Evolutionary conservation across 2,888 invertebrate genomes (phyloP).

Genomic region (Clitarchus hookeri): DNA sequence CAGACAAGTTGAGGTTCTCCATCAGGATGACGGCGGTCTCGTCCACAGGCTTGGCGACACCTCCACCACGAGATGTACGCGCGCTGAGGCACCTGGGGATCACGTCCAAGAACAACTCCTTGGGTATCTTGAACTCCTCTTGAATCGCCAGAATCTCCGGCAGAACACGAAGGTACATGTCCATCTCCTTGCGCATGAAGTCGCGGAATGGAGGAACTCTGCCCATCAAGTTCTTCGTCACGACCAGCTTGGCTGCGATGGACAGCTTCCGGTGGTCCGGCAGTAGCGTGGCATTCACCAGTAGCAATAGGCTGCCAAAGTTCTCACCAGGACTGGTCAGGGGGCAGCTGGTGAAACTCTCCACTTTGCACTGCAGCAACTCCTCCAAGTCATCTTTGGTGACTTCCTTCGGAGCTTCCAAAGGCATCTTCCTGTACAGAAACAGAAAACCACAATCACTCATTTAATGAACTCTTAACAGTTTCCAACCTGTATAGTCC

Average conservation of each 20-base stretch:
- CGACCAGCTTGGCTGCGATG: slow-evolving; percentile 63
- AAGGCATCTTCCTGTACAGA: no score
- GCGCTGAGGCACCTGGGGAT: slow-evolving; percentile 63
- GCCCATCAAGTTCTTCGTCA: slow-evolving; percentile 48
- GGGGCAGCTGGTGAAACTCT: background rate
- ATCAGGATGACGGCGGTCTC: slow-evolving; percentile 62
- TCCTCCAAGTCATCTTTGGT: background rate
- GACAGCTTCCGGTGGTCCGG: slow-evolving; percentile 48
- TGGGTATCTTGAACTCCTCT: slow-evolving; percentile 54
- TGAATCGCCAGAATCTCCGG: slow-evolving; percentile 58
- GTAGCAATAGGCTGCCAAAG: slow-evolving; percentile 64
- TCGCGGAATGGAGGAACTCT: slow-evolving; percentile 57
- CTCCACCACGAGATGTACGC: slow-evolving; percentile 49
- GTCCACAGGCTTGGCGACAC: slow-evolving; percentile 19
- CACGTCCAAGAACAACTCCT: slow-evolving; percentile 55
- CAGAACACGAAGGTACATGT: slow-evolving; percentile 58
- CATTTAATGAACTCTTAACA: no score
- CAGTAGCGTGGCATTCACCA: slow-evolving; percentile 51
- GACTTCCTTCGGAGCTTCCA: no score
- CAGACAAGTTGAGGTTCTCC: slow-evolving; percentile 60
- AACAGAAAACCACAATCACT: no score
- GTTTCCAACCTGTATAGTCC: no score
- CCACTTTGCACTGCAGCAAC: background rate
- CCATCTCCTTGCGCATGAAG: slow-evolving; percentile 62
- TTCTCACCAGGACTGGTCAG: slow-evolving; percentile 56